These are phyloP conservation scores for Petrocephalus microphthalmus DNA, from an alignment of 2,113 vertebrate species.

Conservation along the genomic window DNA sequence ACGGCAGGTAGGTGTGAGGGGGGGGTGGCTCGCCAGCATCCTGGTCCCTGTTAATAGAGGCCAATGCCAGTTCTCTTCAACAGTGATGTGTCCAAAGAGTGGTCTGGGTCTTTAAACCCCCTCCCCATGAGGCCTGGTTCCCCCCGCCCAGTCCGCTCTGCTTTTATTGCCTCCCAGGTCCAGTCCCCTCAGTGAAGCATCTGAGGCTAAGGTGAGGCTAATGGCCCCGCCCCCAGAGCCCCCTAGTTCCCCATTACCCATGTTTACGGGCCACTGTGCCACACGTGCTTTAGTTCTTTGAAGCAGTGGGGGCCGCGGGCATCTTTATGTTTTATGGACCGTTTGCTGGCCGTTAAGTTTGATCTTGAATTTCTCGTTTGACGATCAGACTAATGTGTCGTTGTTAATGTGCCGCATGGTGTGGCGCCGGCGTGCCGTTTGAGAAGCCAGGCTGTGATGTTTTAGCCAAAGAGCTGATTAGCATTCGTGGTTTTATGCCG, in stretches of 20 bases:
- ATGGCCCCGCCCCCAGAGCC: no score
- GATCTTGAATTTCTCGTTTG: not conserved
- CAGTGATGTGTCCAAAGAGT: not conserved
- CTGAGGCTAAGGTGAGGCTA: not conserved
- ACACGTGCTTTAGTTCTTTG: no score
- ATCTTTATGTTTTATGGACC: no score
- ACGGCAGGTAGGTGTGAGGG: conserved; percentile 74
- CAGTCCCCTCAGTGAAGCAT: not conserved
- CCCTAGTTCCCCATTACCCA: not conserved
- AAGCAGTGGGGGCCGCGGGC: not conserved
- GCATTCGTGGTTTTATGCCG: not conserved
- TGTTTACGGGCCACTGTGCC: not conserved
- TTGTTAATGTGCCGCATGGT: not conserved
- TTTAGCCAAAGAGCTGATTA: not conserved
- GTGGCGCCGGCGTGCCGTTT: not conserved
- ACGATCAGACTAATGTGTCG: not conserved
- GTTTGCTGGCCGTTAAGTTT: not conserved
- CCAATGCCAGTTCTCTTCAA: not conserved
- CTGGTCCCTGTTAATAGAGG: not conserved
- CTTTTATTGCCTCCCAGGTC: not conserved
- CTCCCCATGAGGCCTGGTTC: not conserved
- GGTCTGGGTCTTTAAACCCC: not conserved
- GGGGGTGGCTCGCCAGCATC: not conserved
- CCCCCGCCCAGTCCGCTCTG: not conserved
- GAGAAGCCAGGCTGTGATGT: not conserved